Evolutionary conservation across 1,140 invertebrate genomes (phyloP), one percentile per base, ranked within the genome.

Genomic region (Megalopta genalis): DNA sequence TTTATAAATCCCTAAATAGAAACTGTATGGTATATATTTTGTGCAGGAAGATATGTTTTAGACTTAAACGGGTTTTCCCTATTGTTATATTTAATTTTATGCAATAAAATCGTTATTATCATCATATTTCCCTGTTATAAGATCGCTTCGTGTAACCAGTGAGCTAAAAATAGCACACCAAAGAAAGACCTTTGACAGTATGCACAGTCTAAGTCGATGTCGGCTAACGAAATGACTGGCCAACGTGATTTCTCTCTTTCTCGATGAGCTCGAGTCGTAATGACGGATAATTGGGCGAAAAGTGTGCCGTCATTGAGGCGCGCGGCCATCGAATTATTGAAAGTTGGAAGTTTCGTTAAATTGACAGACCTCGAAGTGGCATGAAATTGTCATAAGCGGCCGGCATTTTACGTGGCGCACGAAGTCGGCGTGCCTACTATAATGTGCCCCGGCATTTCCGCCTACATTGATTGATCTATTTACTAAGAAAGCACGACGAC

Each of bases 391-490:
- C 42, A 37, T 27, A 73, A 73, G 8, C 42, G 10, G 8, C 21
- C 18, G 14, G 10, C 18, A 8, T 77, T 77, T 62, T 37, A 39
- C 57, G 7, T 64, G n/a, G 27, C 14, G 6, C 42, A 23, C n/a
- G 10, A 64, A 12, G 0, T 25, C 14, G 10, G 21, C 1, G 16
- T 46, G 18, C 6, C 25, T 37, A 10, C 27, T 70, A 37, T 46
- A 57, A 46, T 21, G 42, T 7, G 10, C 25, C 46, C 21, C 12
- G 25, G 12, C 42, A 46, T 78, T 65, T 65, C 77, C 32, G 32
- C 25, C 14, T 32, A 59, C 60, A 37, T 73, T 57, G 69, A 79
- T 73, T 73, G 54, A 66, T 73, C 76, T 70, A 77, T 74, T 81
- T 77, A 66, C 46, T 12, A 14, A 64, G 70, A 63, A 85, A 85